Conservation (phyloP, 2,888 invertebrate genomes). For the Synergus laeviventris region DNA sequence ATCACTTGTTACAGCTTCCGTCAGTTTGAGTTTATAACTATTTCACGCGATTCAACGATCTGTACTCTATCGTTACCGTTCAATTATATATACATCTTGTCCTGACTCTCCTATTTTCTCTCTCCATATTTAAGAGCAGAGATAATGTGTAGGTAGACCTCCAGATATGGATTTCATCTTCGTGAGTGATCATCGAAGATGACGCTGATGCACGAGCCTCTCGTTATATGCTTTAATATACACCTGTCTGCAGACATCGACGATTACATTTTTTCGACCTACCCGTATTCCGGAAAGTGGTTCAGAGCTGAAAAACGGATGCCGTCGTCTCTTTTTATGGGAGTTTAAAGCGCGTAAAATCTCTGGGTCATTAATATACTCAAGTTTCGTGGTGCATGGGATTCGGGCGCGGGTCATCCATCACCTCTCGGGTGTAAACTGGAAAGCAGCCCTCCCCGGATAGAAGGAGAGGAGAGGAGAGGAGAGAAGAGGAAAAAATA, state of each 20-base stretch:
- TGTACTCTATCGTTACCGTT: slow-evolving; percentile 25
- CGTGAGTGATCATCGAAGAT: neutral
- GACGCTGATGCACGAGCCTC: slow-evolving; percentile 4
- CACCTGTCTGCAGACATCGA: slow-evolving; percentile 1
- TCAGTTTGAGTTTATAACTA: slow-evolving; percentile 15
- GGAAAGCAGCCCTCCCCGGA: slow-evolving; percentile 46
- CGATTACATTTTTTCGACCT: neutral
- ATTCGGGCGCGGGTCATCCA: slow-evolving; percentile 69
- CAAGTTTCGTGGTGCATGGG: slow-evolving; percentile 54
- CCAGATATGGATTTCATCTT: neutral
- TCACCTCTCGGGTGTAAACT: slow-evolving; percentile 62
- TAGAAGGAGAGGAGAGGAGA: neutral
- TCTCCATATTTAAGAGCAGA: neutral
- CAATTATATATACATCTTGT: slow-evolving; percentile 25
- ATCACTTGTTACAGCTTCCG: neutral
- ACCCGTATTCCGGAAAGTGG: neutral
- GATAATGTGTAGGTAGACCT: slow-evolving; percentile 13
- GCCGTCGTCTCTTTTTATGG: slow-evolving; percentile 58
- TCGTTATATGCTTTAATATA: slow-evolving; percentile 6
- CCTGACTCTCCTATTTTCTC: neutral
- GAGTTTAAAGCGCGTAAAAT: slow-evolving; percentile 73
- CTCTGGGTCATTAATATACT: slow-evolving; percentile 70
- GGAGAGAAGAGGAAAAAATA: slow-evolving; percentile 31
- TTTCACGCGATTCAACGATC: slow-evolving; percentile 34
- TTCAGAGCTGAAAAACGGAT: slow-evolving; percentile 48